Base-by-base conservation (phyloP, 2,888 invertebrate species). In the Sericinus montela region DNA sequence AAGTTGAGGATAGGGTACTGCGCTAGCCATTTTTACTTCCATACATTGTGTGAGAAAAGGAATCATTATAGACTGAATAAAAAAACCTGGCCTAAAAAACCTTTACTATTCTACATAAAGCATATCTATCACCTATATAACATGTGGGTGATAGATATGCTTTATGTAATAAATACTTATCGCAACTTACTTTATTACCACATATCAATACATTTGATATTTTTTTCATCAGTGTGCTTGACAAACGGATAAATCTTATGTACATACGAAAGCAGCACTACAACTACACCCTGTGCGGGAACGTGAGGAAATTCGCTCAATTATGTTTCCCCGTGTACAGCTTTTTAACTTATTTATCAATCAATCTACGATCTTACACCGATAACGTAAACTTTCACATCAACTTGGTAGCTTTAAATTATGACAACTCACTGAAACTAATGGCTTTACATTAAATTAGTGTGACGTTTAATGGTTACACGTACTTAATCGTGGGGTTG, bases 331-430 rank as follows among this genome's bases (percentile, higher is more conserved):
- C 67, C 53, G 50, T 62, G 62, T 67, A 67, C 59, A 60, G 76
- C 83, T 83, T 85, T 87, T 86, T 84, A 79, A 79, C 77, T 78
- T 79, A 75, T 79, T 85, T 86, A 86, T 81, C 83, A 81, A 83
- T 81, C 81, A 83, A 87, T 87, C 84, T 85, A 65, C 67, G 83
- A 86, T 85, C 68, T 60, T 48, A 68, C 66, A 61, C 62, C 64
- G 84, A 84, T 85, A 84, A 73, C 67, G 65, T 68, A 65, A 69
- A 71, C 73, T 66, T 69, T 69, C 71, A 65, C 72, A 67, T 72
- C 71, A 73, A 74, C 59, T 56, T 58, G 46, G 54, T 53, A 41
- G 43, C 54, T 57, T 58, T 51, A 58, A 59, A 51, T 60, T 65
- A 19, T 44, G 39, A 63, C 67, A 52, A 72, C 67, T 75, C 74